Percentiles rank a stretch among this genome's conserved stretches.
phyloP scores from a whole-genome alignment of 2,797 vertebrate genomes.

The Anableps anableps region DNA sequence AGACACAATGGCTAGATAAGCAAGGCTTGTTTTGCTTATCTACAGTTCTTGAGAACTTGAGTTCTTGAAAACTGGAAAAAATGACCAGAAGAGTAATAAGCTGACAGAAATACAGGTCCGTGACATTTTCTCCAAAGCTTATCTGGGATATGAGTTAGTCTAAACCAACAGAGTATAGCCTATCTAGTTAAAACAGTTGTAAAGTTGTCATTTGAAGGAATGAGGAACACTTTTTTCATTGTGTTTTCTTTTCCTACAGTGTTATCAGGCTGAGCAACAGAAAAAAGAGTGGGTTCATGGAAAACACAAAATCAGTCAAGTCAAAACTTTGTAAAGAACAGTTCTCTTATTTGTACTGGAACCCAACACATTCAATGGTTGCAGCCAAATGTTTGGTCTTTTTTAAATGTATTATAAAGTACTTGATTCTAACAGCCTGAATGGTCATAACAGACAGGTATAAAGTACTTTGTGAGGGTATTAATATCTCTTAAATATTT shows the following conservation, averaged over 20 bases:
- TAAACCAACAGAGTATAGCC: constrained; percentile 16
- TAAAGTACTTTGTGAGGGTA: too few relatives aligned
- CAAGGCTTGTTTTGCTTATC: constrained; percentile 10
- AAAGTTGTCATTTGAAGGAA: not conserved
- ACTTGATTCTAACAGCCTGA: not conserved
- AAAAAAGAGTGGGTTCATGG: not conserved
- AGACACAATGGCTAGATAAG: constrained; percentile 23
- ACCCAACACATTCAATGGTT: not conserved
- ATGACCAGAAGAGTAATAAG: constrained; percentile 20
- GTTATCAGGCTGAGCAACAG: not conserved
- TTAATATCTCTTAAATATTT: not conserved
- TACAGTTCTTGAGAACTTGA: constrained; percentile 24
- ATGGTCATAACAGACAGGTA: not conserved
- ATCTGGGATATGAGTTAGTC: constrained; percentile 15
- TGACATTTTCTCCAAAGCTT: constrained; percentile 27
- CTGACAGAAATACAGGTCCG: constrained; percentile 39
- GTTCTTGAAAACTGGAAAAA: constrained; percentile 17
- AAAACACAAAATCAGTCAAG: not conserved
- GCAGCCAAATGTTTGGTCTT: not conserved
- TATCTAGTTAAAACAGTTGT: constrained; percentile 31
- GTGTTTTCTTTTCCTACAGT: not conserved
- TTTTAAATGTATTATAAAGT: not conserved
- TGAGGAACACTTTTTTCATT: not conserved
- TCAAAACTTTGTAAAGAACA: not conserved
- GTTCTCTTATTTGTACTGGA: not conserved